phyloP scores from a whole-genome alignment of 64 coral and sea anemone species.

The Dendronephthya gigantea region DNA sequence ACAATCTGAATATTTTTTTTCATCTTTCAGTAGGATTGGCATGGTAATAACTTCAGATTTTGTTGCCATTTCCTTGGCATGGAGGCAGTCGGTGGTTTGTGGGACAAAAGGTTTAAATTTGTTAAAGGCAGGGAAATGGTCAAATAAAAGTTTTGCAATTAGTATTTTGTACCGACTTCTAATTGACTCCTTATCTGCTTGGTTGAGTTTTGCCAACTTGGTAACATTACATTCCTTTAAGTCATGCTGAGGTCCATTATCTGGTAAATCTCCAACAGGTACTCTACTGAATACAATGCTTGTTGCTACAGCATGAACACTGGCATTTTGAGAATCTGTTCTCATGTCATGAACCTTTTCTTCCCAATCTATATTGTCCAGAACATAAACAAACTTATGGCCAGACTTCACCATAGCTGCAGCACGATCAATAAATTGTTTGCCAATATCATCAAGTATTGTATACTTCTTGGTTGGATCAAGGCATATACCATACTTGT shows the following conservation, averaged over 20 bases:
- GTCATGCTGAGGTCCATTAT: slow-evolving; percentile 24
- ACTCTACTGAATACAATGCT: slow-evolving; percentile 20
- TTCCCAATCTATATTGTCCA: slow-evolving; percentile 63
- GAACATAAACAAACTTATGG: neutral
- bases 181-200: neutral
- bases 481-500: neutral
- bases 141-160: neutral
- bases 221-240: slow-evolving; percentile 22
- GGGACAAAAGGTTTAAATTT: neutral
- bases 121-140: neutral
- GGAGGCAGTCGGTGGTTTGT: neutral
- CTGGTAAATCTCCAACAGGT: neutral
- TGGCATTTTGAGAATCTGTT: neutral
- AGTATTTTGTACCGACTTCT: neutral
- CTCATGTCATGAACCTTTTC: neutral
- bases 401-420: slow-evolving; percentile 17
- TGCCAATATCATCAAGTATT: slow-evolving; percentile 44
- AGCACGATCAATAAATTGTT: slow-evolving; percentile 43
- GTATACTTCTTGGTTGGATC: slow-evolving; percentile 33
- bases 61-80: neutral
- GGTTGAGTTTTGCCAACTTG: too few relatives aligned
- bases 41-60: neutral
- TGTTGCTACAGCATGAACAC: too few relatives aligned
- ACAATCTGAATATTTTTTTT: neutral
- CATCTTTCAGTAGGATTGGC: neutral